phyloP scores from a whole-genome alignment of 2,888 invertebrate genomes.

The Drosophila hawaiiensis region DNA sequence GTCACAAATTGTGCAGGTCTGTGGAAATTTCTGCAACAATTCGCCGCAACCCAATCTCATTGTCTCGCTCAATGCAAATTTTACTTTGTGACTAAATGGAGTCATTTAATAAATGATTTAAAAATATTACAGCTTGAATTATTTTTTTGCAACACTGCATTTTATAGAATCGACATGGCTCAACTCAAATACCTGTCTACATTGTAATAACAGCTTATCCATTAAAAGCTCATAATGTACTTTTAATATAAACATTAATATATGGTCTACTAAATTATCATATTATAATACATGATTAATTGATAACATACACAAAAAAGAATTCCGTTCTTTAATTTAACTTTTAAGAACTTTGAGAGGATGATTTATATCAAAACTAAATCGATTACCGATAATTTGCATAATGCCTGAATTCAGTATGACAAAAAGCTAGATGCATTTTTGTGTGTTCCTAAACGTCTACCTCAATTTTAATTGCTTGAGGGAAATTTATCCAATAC shows the following conservation, averaged over 20 bases:
- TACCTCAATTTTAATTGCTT: background rate
- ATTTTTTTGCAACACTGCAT: background rate
- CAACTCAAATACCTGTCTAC: background rate
- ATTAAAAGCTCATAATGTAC: background rate
- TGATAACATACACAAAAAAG: no score
- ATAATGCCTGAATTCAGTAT: background rate
- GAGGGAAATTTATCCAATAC: background rate
- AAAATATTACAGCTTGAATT: background rate
- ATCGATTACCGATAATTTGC: background rate
- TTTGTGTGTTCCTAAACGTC: background rate
- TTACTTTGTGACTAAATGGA: background rate
- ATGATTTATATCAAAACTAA: background rate
- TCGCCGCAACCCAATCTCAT: background rate
- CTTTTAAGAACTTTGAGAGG: background rate
- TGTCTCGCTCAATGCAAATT: background rate
- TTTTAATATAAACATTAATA: background rate
- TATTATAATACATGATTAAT: background rate
- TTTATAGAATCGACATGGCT: background rate
- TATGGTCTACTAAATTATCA: background rate
- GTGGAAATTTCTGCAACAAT: background rate
- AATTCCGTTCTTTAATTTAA: background rate
- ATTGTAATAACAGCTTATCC: background rate
- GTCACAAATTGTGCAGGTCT: background rate
- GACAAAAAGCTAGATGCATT: background rate
- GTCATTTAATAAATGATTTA: background rate